Evolutionary conservation across 2,797 vertebrate genomes (phyloP).

Genomic region (Gymnocypris eckloni): DNA sequence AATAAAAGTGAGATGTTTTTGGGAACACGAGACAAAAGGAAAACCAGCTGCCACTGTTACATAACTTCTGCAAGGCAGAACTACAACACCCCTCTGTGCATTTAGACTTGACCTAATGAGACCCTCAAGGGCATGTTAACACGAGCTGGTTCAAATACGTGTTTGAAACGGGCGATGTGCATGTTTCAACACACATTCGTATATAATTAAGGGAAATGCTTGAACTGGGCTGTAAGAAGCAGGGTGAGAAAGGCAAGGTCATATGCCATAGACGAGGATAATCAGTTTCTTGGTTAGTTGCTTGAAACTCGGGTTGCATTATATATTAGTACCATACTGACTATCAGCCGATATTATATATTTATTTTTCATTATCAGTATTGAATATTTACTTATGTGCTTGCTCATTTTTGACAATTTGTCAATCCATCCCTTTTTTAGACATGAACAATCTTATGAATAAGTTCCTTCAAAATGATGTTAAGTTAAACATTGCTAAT

Average conservation of each 20-base stretch:
- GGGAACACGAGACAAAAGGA: conserved; percentile 68
- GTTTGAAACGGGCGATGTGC: conserved; percentile 16
- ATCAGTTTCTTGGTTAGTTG: background rate
- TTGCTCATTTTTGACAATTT: background rate
- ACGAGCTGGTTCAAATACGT: conserved; percentile 6
- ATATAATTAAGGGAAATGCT: conserved; percentile 6
- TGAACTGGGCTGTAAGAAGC: background rate
- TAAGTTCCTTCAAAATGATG: background rate
- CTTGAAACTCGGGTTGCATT: background rate
- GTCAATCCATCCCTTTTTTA: background rate
- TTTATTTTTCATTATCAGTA: background rate
- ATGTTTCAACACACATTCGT: conserved; percentile 21
- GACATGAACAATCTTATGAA: background rate
- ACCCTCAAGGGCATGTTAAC: background rate
- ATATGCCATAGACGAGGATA: background rate
- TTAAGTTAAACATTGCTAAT: background rate
- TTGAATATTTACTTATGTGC: background rate
- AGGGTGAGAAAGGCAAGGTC: background rate
- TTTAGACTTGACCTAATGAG: conserved; percentile 14
- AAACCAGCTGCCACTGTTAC: conserved; percentile 60
- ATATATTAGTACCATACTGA: background rate
- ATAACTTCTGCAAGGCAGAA: conserved; percentile 53
- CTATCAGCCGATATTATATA: background rate
- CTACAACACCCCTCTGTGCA: background rate
- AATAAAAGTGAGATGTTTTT: conserved; percentile 58